Percentiles rank a stretch among this genome's conserved stretches.
Evolutionary conservation across 2,888 invertebrate species (phyloP).

Genomic region (Trachelus troglodyta): DNA sequence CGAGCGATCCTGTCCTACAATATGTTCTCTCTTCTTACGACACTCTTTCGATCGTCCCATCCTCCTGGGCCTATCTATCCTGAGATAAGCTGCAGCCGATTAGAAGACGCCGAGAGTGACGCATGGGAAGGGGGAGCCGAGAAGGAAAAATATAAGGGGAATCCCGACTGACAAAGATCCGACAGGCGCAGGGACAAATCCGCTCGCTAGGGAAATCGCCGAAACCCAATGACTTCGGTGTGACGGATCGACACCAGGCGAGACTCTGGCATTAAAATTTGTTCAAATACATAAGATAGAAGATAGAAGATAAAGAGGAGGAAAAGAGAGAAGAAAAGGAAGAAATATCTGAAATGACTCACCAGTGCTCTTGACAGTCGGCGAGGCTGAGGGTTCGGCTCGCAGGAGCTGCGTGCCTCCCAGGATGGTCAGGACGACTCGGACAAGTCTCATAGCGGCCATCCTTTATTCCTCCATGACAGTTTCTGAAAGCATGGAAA

Average conservation of each 20-base stretch:
- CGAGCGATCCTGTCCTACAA: too few species aligned
- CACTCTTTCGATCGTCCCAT: too few species aligned
- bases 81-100: too few species aligned
- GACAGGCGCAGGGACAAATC: neutral
- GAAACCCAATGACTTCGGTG: neutral
- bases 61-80: too few species aligned
- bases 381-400: constrained; percentile 55
- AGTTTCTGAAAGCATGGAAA: constrained; percentile 42
- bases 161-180: neutral
- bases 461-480: constrained; percentile 57
- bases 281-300: neutral
- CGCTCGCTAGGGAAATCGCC: neutral
- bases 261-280: neutral
- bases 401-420: constrained; percentile 56
- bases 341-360: constrained; percentile 25
- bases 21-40: neutral
- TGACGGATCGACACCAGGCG: neutral
- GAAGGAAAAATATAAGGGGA: neutral
- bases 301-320: too few species aligned
- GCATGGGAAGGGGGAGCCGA: neutral
- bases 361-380: constrained; percentile 58
- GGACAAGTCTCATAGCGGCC: constrained; percentile 55
- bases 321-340: neutral
- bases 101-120: neutral
- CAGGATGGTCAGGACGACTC: constrained; percentile 54